A percentile compares a stretch with the other conserved stretches of the same genome.
These are phyloP conservation scores for Melanchra persicariae DNA, from an alignment of 2,888 invertebrate species.

Conservation along the genomic window DNA sequence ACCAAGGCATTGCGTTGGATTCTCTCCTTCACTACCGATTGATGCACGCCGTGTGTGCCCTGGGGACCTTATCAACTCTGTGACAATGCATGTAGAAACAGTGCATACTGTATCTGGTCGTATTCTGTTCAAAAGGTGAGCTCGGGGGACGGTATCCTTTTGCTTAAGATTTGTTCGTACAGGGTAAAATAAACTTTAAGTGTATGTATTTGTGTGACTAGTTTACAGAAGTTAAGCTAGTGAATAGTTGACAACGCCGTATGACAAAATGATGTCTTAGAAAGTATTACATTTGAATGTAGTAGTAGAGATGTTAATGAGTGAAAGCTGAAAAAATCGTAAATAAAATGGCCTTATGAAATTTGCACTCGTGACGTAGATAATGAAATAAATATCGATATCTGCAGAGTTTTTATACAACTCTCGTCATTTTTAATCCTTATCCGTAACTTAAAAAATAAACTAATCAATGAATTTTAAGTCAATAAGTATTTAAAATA, in stretches of 20 bases:
- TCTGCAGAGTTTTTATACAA: neutral
- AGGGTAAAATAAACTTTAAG: too few species aligned
- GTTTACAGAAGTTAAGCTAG: neutral
- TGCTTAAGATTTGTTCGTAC: neutral
- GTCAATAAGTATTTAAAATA: too few species aligned
- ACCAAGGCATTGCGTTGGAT: neutral
- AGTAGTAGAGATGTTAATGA: neutral
- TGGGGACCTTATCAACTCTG: slow-evolving; percentile 17
- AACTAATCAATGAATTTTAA: too few species aligned
- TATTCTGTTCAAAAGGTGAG: neutral
- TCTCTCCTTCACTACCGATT: slow-evolving; percentile 23
- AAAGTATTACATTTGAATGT: too few species aligned
- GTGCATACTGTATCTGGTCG: neutral
- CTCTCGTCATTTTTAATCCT: neutral
- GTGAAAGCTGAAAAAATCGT: neutral
- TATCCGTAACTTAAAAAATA: too few species aligned
- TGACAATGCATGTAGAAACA: slow-evolving; percentile 22
- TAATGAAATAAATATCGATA: too few species aligned
- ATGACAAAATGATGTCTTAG: neutral
- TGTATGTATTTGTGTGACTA: neutral
- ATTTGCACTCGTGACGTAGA: too few species aligned
- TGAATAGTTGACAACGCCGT: neutral
- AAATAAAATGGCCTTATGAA: too few species aligned
- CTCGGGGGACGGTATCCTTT: neutral
- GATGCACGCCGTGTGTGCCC: slow-evolving; percentile 8